phyloP scores from a whole-genome alignment of 1,140 invertebrate genomes.

The Adoxophyes honmai region DNA sequence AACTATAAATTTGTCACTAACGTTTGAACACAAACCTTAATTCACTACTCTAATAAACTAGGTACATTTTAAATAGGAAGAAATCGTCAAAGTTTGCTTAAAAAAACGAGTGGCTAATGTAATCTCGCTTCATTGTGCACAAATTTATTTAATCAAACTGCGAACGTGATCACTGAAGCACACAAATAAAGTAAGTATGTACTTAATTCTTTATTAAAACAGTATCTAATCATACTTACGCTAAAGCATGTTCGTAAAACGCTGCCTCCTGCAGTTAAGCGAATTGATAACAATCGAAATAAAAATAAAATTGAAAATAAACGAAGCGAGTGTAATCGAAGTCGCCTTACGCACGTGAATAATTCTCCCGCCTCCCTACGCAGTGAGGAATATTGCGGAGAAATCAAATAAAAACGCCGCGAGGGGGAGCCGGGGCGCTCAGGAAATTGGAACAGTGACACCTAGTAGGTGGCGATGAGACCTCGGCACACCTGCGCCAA shows the following conservation, averaged over 20 bases:
- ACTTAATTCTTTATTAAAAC: too few species aligned
- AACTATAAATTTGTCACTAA: too few species aligned
- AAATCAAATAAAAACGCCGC: conserved; percentile 9
- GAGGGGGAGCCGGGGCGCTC: neutral
- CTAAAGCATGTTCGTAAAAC: neutral
- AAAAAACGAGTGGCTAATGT: too few species aligned
- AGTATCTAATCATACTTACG: too few species aligned
- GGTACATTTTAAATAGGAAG: too few species aligned
- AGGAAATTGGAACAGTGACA: conserved; percentile 11
- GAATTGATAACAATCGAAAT: neutral
- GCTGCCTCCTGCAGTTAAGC: neutral
- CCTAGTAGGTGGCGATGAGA: neutral
- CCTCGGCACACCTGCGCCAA: conserved; percentile 6
- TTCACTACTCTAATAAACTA: too few species aligned
- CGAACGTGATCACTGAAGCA: too few species aligned
- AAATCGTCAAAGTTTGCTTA: too few species aligned
- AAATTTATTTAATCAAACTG: too few species aligned
- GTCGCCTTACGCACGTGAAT: neutral
- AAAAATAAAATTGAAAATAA: conserved; percentile 16
- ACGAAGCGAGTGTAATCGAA: conserved; percentile 7
- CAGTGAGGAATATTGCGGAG: conserved; percentile 10
- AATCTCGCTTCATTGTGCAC: too few species aligned
- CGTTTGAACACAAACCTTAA: too few species aligned
- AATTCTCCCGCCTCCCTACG: conserved; percentile 4
- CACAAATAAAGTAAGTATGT: too few species aligned